phyloP scores from a whole-genome alignment of 2,888 invertebrate genomes.

The Cheilosia impressa region DNA sequence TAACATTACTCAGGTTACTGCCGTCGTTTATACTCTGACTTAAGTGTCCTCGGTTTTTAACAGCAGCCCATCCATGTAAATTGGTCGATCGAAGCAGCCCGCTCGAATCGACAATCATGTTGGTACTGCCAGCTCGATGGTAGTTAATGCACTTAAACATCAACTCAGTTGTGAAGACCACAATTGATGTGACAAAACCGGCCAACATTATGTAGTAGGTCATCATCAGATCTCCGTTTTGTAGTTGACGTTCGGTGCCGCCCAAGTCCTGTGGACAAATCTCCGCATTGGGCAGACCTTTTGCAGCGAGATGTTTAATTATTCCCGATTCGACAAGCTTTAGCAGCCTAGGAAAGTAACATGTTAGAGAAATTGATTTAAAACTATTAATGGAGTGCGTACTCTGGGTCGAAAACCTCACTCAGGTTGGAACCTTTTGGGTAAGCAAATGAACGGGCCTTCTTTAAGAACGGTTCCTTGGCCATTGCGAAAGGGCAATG shows the following conservation, averaged over 20 bases:
- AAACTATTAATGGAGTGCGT: slow-evolving; percentile 79
- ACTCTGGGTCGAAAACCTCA: slow-evolving; percentile 88
- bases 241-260: slow-evolving; percentile 90
- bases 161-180: slow-evolving; percentile 88
- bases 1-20: slow-evolving; percentile 77
- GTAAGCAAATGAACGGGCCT: slow-evolving; percentile 90
- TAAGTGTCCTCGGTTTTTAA: slow-evolving; percentile 79
- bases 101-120: slow-evolving; percentile 46
- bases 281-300: slow-evolving; percentile 88
- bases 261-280: slow-evolving; percentile 93
- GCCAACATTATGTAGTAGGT: slow-evolving; percentile 90
- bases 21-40: slow-evolving; percentile 80
- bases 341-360: slow-evolving; percentile 85
- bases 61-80: slow-evolving; percentile 71
- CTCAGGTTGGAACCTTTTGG: slow-evolving; percentile 86
- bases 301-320: slow-evolving; percentile 87
- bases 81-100: slow-evolving; percentile 26
- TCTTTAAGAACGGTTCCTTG: slow-evolving; percentile 87
- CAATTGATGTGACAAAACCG: slow-evolving; percentile 87
- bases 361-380: not conserved
- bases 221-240: slow-evolving; percentile 90
- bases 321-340: slow-evolving; percentile 91
- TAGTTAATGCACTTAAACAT: slow-evolving; percentile 81
- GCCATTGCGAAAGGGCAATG: slow-evolving; percentile 92
- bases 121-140: slow-evolving; percentile 71